Evolutionary conservation across 1,140 invertebrate species (phyloP), one percentile per base, ranked within the genome.

Genomic region (Panulirus ornatus): DNA sequence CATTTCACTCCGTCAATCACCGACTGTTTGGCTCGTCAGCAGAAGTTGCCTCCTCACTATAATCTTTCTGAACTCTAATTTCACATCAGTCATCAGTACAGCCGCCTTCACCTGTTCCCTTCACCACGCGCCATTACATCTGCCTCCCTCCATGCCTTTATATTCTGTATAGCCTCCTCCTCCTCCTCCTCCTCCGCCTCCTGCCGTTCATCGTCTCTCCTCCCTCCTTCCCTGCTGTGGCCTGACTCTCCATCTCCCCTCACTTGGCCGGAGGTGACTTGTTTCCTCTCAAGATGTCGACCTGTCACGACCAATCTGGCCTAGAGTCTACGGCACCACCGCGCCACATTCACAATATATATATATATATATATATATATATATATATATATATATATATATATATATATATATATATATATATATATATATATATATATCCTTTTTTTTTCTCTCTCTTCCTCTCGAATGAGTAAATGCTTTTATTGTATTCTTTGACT

Each of bases 221-320:
- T 38, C 42, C 54, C 22, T 66, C 54, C 9, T 44, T 34, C 36
- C 71, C 36, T 40, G n/a, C 54, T 19, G 71, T 40, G 70, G 14
- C 66, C 42, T n/a, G 70, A 22, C 66, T 76, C 71, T 42, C 81
- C 30, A 22, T 40, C 63, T 38, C 47, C 84, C 84, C 75, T 87
- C 73, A 54, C 51, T 40, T 76, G 58, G 51, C 84, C 75, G 30
- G 84, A 54, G 40, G 47, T 78, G 75, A 87, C 73, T 87, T 78
- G 84, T 87, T 87, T 87, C 84, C 84, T 51, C 84, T 87, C 54
- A 87, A 78, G 51, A 76, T 87, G 84, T 87, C 73, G 75, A 78
- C 84, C 27, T 79, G 73, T 87, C 84, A 87, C 84, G 9, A 78
- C 38, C 73, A 87, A 79, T 87, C 51, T 87, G 75, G 30, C 27